A percentile compares a stretch with the other conserved stretches of the same genome.
Conservation (phyloP, 2,113 vertebrate genomes). For the Aspidoscelis tigris region DNA sequence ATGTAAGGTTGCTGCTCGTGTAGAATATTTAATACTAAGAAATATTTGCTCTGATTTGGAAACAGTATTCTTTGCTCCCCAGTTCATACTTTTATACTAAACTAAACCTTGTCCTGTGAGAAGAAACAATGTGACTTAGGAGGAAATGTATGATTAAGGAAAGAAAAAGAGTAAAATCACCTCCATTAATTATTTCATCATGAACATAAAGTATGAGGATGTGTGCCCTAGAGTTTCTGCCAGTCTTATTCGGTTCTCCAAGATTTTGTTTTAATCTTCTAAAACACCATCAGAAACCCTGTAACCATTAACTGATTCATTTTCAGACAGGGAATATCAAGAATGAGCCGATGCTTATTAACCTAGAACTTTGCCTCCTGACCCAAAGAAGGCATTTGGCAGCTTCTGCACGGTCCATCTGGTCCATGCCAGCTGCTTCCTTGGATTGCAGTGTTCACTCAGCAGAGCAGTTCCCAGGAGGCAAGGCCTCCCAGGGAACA, state of each 20-base stretch:
- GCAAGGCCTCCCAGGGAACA: no score
- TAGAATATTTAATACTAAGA: background rate
- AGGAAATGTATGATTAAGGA: background rate
- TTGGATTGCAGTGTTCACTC: background rate
- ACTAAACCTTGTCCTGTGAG: background rate
- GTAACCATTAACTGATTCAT: fast-evolving
- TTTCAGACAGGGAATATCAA: fast-evolving
- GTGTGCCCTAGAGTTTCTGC: no score
- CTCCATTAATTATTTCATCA: slow-evolving; percentile 2
- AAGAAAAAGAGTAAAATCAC: slow-evolving; percentile 19
- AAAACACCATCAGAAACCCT: background rate
- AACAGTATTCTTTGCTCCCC: background rate
- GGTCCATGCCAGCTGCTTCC: background rate
- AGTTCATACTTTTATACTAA: background rate
- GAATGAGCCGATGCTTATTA: fast-evolving
- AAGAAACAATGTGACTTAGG: background rate
- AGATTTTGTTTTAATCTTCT: background rate
- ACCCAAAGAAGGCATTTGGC: no score
- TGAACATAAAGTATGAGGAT: background rate
- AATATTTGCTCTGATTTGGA: background rate
- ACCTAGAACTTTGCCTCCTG: no score
- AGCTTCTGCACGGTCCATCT: background rate
- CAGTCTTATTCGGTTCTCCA: background rate
- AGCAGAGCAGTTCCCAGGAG: no score
- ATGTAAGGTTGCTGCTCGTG: background rate